Evolutionary conservation across 1,140 invertebrate genomes (phyloP), one percentile per base, ranked within the genome.

Genomic region (Parapsyche elsis): DNA sequence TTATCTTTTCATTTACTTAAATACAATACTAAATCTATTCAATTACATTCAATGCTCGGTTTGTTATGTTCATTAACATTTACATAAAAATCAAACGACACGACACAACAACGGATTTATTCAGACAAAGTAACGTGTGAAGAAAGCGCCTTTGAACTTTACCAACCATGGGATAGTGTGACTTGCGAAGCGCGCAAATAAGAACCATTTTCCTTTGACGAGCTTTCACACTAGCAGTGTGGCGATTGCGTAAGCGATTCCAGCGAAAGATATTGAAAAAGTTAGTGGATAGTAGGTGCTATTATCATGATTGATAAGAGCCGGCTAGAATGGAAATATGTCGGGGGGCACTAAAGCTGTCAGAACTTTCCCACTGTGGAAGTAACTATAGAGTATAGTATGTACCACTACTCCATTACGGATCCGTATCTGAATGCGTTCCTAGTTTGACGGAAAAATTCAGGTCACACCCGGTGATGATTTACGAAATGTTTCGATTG

Each of bases 271-370:
- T 79, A 79, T 79, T 70, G 64, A 78, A 79, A 79, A 79, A 79
- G 7, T 79, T 71, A 19, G 61, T 53, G 26, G 61, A 53, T 79
- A 79, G 38, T 45, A 79, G 45, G 30, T n/a, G 26, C 61, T 53
- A 79, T 71, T 79, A 79, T 70, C 45, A 26, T 71, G 77, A 79
- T 79, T 70, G 77, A 79, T 79, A 79, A 70, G 67, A 70, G 38
- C 53, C 45, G 1, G 71, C 16, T 46, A 73, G 24, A 46, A 24
- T 73, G 71, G 24, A 38, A 73, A 73, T 73, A 73, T 73, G 30
- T 21, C 16, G 71, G 30, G 21, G n/a, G 30, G 21, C 38, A 73
- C 14, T 46, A 73, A 46, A 73, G 24, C 71, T 46, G 38, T 73
- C 38, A 19, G 61, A 67, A 67, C 19, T 24, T 67, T 67, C 24